Conservation (phyloP, 2,797 vertebrate genomes). For the Galago senegalensis region DNA sequence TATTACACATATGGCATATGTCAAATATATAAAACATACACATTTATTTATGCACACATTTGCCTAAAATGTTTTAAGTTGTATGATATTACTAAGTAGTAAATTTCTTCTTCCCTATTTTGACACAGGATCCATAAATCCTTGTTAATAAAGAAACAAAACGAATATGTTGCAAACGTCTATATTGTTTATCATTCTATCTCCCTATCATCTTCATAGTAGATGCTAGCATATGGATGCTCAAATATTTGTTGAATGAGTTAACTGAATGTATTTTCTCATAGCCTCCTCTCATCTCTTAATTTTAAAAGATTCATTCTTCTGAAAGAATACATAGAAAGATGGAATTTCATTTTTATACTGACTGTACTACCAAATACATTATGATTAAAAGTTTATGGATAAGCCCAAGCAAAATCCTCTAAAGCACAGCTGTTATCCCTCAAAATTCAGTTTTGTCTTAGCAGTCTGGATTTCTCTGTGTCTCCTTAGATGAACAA, state of each 20-base stretch:
- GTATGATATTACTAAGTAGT: slow-evolving; percentile 5
- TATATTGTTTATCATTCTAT: neutral
- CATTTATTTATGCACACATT: neutral
- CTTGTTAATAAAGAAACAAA: slow-evolving; percentile 44
- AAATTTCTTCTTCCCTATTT: neutral
- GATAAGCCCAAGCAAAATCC: neutral
- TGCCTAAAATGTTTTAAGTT: slow-evolving; percentile 48
- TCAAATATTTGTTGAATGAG: slow-evolving; percentile 41
- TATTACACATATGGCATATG: neutral
- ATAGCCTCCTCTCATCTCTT: neutral
- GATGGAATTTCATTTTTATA: slow-evolving; percentile 55
- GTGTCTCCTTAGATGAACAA: neutral
- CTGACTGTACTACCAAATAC: neutral
- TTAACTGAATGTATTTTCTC: slow-evolving; percentile 29
- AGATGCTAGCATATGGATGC: neutral
- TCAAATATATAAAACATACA: slow-evolving; percentile 4
- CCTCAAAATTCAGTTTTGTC: neutral
- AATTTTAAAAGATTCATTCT: slow-evolving; percentile 43
- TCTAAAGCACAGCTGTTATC: slow-evolving; percentile 38
- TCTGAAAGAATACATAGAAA: slow-evolving; percentile 24
- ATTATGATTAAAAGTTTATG: slow-evolving; percentile 35
- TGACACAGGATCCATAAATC: slow-evolving; percentile 20
- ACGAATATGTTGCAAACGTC: slow-evolving; percentile 4
- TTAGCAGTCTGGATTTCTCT: slow-evolving; percentile 39
- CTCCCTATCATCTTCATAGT: neutral